Base-by-base conservation (phyloP, 2,888 invertebrate species). In the Andrena minutula region DNA sequence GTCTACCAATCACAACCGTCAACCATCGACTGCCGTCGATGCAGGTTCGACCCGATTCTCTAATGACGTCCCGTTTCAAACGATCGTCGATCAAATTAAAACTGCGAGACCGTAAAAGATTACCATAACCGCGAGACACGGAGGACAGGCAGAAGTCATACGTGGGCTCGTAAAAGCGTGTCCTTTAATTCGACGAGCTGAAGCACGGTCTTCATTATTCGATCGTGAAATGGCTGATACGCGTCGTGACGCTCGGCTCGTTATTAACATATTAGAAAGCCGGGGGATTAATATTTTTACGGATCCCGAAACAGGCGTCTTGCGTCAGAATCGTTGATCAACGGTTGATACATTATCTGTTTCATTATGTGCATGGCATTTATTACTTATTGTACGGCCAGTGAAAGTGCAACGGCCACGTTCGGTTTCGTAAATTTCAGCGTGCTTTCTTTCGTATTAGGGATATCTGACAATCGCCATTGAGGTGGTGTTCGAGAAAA, bases 181-280 rank as follows among this genome's bases (percentile, higher is more conserved):
- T 68, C 71, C 68, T 75, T 75, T 78, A 60, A 77, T 74, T 72
- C 82, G 77, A 69, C 23, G 70, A 20, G 12, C 35, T 20, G 2
- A 26, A 60, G 51, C 61, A n/a, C 51, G 47, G 70, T 72, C 68
- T 80, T 70, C 72, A 79, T 83, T 78, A 75, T 83, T 83, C 78
- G 78, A 75, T 83, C 83, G 83, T 83, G 78, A 75, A 78, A 82
- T 65, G 75, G 56, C 75, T 69, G 49, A 78, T 72, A 73, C 75
- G 23, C 61, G 83, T 82, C 83, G 78, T 76, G 73, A 79, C 73
- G 77, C 60, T 79, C 51, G 73, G 35, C 20, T 76, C 68, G 63
- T 65, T 71, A 81, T 86, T 79, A 81, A 86, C 83, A 81, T 76
- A 84, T 75, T 84, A 79, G 75, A 79, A 86, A 86, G 76, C 69